Evolutionary conservation across 2,888 invertebrate species (phyloP), one percentile per base, ranked within the genome.

Genomic region (Yponomeuta malinellus): DNA sequence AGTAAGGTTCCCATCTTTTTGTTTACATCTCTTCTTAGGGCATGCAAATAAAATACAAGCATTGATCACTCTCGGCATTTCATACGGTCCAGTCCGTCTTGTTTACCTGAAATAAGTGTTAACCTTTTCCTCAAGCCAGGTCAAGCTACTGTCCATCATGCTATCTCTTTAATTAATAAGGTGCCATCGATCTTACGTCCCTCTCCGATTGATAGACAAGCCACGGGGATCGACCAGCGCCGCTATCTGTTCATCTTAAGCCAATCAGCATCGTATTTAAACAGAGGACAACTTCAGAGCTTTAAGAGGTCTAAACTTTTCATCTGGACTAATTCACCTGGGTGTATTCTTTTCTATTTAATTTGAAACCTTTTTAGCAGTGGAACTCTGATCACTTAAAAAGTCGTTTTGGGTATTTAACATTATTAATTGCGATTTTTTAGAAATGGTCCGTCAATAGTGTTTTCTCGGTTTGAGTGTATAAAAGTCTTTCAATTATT

Each of bases 101-200:
- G 15, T 59, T 59, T 59, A 59, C 52, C 43, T 59, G 15, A 59
- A 59, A 59, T 59, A 59, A 59, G 12, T 15, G 15, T 15, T 59
- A 59, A 59, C 52, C 52, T 59, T 59, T 59, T 59, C 52, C 52
- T 59, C 52, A 59, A 59, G 52, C 52, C 48, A 68, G 68, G 68
- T 68, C 68, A 68, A 48, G 52, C 31, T 68, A 10, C 68, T 52
- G 64, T 48, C 15, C 29, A 43, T 33, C 43, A 33, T 37, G 48
- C 68, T 52, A 48, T 52, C 68, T 48, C 68, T 68, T 31, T 68
- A 68, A 68, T 68, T 68, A 68, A 68, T 68, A 48, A 59, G 29
- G 48, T 52, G 68, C 48, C 68, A 52, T 68, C 68, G 52, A 68
- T 68, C 68, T 29, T 52, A 12, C 68, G 68, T 68, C 68, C 23